Base-by-base conservation (phyloP, 1,140 invertebrate genomes). In the Lordiphosa clarofinis region DNA sequence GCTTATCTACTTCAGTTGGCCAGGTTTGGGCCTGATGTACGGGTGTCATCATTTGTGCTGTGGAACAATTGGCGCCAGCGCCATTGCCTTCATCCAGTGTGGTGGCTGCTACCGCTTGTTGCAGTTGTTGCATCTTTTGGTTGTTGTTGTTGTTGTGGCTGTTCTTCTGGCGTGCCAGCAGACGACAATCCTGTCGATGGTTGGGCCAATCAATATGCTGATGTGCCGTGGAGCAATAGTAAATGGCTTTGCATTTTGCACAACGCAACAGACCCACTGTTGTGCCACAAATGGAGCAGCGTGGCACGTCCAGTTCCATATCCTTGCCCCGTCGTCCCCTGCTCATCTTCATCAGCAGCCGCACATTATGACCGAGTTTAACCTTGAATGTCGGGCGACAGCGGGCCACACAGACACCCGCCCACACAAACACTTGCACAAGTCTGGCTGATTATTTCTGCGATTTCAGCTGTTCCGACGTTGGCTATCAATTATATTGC, bases 151-250 rank as follows among this genome's bases (percentile, higher is more conserved):
- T 55, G 53, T 19, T 75, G 49, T n/a, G 56, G 28, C 61, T 82
- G 11, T 46, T 68, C 31, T 87, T 84, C 13, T 88, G 81, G 4
- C 75, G 78, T 10, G 87, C 73, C 19, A 88, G 38, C 4, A 67
- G 46, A 1, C 81, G 79, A 13, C 91, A 92, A 44, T 90, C 89
- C 69, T 87, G 88, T 89, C 93, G 94, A 86, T 96, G 95, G 53
- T 90, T 89, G 66, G 92, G 92, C 95, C 95, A 96, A 71, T 96
- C 93, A 57, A 91, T 82, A 52, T 91, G 92, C 89, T 96, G 95
- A 87, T 96, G 95, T 63, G 94, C 93, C 73, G 92, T 94, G 39
- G 92, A 93, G 89, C 95, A 96, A 89, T 96, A 96, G 89, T 92
- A 93, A 56, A 92, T 91, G 56, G 87, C 89, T 70, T 93, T 92